Conservation (phyloP, 2,797 vertebrate species). For the Peromyscus melanophrys region DNA sequence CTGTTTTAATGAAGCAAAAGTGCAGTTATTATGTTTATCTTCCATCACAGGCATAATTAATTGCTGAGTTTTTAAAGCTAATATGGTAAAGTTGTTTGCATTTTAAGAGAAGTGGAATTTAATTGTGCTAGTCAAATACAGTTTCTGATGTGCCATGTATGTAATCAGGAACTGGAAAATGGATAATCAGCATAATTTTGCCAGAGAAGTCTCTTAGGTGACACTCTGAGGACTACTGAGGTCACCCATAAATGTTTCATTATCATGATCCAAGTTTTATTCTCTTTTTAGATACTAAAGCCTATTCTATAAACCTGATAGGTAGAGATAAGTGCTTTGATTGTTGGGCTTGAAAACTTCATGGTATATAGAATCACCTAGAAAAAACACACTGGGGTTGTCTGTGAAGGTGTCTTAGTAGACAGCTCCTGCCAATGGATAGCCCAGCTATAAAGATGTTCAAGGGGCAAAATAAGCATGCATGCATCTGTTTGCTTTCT, state of each 20-base stretch:
- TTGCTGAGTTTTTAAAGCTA: neutral
- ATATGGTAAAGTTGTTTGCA: neutral
- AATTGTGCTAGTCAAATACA: neutral
- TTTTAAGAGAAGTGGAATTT: neutral
- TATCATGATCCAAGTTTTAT: neutral
- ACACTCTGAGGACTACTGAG: neutral
- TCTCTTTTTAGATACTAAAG: neutral
- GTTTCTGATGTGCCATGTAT: neutral
- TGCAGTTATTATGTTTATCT: neutral
- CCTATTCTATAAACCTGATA: neutral
- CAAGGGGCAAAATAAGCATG: too few relatives aligned
- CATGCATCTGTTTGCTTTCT: neutral
- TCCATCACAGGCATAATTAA: neutral
- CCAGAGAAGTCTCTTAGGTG: fast-evolving
- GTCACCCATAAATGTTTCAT: neutral
- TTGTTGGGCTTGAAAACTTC: neutral
- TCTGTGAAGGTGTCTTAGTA: neutral
- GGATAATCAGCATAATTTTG: neutral
- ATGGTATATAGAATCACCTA: neutral
- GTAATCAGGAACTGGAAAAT: neutral
- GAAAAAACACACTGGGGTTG: neutral
- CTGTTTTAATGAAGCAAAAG: neutral
- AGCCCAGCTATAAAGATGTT: neutral
- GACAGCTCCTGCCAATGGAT: fast-evolving
- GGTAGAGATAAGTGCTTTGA: neutral